Evolutionary conservation across 2,797 vertebrate genomes (phyloP), one percentile per base, ranked within the genome.

Genomic region (Coreius guichenoti): DNA sequence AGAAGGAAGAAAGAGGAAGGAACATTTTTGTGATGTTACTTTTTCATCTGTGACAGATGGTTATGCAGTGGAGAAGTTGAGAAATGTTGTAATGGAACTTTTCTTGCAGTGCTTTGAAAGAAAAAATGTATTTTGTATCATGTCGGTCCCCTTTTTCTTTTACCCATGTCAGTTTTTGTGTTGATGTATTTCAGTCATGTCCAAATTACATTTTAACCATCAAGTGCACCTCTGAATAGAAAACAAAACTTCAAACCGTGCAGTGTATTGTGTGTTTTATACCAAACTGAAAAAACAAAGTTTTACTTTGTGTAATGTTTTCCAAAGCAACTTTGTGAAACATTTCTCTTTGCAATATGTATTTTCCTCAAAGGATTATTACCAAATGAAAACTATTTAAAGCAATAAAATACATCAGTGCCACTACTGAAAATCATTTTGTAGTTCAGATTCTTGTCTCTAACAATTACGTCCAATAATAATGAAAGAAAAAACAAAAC

Each of bases 131-230:
- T 39, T 67, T 39, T 78, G n/a, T 45, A 26, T 16, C 1, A 5
- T 29, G 7, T 79, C 17, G 13, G 16, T 29, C 76, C 36, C 36
- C 26, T n/a, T 4, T 21, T 12, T 26, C 14, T 67, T 83, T 51
- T 5, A n/a, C 29, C 26, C 11, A 29, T n/a, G 39, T 65, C 70
- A 36, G 3, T 63, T 33, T 83, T 49, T 78, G 43, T 47, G 56
- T 63, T 63, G 63, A 8, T 65, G 56, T 29, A 63, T 63, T 63
- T 78, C 54, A 61, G 54, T 77, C 36, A 45, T 72, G 23, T 31
- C 58, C 39, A 26, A 63, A 49, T 8, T 74, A 21, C 8, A 33
- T 65, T 76, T 19, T 29, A 29, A 68, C 72, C 82, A 49, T 47
- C 5, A 83, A 54, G 73, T 68, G 31, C 19, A 36, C 29, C 58